phyloP scores from a whole-genome alignment of 2,113 vertebrate species.

The Cichladusa arquata region DNA sequence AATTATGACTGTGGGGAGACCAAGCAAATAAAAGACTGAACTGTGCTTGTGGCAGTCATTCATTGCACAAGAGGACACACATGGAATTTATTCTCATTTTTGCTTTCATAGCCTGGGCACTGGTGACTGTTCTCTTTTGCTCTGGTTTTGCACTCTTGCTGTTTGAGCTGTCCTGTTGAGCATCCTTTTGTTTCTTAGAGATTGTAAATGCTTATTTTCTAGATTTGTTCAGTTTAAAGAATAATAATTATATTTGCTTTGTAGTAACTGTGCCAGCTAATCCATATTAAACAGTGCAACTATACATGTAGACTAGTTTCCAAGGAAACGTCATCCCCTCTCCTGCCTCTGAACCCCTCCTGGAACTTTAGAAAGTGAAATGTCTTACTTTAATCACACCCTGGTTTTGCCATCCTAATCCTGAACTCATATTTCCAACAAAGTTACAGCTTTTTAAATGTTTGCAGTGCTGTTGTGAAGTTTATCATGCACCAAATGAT shows the following conservation, averaged over 20 bases:
- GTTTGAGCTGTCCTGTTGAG: neutral
- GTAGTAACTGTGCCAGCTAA: conserved; percentile 28
- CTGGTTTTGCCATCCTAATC: conserved; percentile 15
- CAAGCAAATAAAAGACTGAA: neutral
- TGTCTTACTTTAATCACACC: conserved; percentile 15
- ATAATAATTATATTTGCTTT: conserved; percentile 39
- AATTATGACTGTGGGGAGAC: neutral
- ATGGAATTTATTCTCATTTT: neutral
- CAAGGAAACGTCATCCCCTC: conserved; percentile 50
- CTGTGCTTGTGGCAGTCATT: neutral
- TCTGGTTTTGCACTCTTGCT: neutral
- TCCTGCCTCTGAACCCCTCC: neutral
- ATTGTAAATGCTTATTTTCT: conserved; percentile 49
- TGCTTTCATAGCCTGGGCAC: neutral
- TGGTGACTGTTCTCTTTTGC: neutral
- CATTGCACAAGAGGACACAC: neutral
- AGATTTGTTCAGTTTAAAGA: conserved; percentile 58
- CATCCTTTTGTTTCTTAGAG: neutral
- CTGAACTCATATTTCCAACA: conserved; percentile 5
- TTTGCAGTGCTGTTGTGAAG: conserved; percentile 34
- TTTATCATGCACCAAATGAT: conserved; percentile 33
- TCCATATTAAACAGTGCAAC: conserved; percentile 47
- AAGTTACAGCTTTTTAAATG: conserved; percentile 51
- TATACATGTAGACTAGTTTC: conserved; percentile 48
- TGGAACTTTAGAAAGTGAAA: conserved; percentile 1